These are phyloP conservation scores for Gila orcuttii DNA, from an alignment of 2,113 vertebrate species.

Conservation along the genomic window DNA sequence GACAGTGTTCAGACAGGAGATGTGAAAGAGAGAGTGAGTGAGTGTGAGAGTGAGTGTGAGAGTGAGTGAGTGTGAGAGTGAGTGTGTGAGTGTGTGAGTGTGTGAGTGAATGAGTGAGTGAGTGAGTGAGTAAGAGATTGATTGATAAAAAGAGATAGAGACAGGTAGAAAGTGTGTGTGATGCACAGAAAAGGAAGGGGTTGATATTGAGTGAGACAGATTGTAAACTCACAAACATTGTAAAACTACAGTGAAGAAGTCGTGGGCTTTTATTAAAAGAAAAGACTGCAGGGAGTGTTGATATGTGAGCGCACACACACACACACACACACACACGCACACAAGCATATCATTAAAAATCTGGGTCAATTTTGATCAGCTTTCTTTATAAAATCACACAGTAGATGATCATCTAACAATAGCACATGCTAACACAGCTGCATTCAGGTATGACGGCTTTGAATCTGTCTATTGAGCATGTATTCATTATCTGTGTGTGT, in stretches of 20 bases:
- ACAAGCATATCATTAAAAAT: conserved; percentile 34
- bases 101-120: neutral
- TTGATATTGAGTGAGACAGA: neutral
- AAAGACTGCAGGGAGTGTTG: conserved; percentile 24
- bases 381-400: conserved; percentile 12
- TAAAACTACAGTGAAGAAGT: conserved; percentile 21
- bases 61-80: too few species aligned
- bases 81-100: too few species aligned
- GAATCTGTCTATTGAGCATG: neutral
- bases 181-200: neutral
- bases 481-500: neutral
- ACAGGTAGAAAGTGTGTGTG: neutral
- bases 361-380: conserved; percentile 32
- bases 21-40: neutral
- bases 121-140: neutral
- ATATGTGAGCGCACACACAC: conserved; percentile 13
- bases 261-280: conserved; percentile 14
- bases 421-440: neutral
- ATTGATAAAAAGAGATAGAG: neutral
- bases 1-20: neutral
- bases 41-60: too few species aligned
- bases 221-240: conserved; percentile 18
- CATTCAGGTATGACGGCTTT: neutral
- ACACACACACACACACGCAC: neutral
- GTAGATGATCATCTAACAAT: neutral